A percentile compares a stretch with the other conserved stretches of the same genome.
phyloP scores from a whole-genome alignment of 2,888 invertebrate species.

The Drosophila helvetica region DNA sequence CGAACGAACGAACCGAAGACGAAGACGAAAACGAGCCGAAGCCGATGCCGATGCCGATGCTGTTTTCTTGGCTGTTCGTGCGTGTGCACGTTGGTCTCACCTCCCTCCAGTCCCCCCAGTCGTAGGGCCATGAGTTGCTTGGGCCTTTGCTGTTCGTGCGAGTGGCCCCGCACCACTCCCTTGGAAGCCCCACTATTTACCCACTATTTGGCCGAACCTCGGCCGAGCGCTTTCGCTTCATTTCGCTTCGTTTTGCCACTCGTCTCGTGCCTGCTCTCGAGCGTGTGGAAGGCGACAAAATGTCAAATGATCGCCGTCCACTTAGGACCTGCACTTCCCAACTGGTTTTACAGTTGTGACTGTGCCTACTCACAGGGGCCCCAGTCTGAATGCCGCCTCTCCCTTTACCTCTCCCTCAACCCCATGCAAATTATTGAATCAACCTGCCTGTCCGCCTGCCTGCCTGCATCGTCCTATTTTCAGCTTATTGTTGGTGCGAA shows the following conservation, averaged over 20 bases:
- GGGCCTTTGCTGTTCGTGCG: background rate
- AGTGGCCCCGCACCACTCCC: background rate
- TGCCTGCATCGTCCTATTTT: background rate
- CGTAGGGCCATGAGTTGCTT: background rate
- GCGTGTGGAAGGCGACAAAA: constrained; percentile 67
- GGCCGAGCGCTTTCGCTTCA: background rate
- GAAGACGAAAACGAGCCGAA: constrained; percentile 18
- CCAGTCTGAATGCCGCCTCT: too few species aligned
- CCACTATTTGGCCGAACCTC: background rate
- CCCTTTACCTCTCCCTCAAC: too few species aligned
- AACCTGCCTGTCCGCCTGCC: background rate
- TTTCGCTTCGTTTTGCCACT: background rate
- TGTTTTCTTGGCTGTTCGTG: constrained; percentile 4
- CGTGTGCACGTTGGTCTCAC: background rate
- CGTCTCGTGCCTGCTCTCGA: background rate
- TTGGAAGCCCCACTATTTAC: background rate
- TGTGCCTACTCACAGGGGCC: background rate
- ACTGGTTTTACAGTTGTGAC: constrained; percentile 66
- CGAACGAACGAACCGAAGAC: background rate
- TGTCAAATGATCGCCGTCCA: constrained; percentile 63
- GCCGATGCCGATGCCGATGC: too few species aligned
- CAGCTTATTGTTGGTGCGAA: too few species aligned
- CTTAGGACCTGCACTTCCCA: constrained; percentile 23
- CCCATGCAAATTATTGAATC: too few species aligned
- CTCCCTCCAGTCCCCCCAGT: background rate